Evolutionary conservation across 2,113 vertebrate species (phyloP), one percentile per base, ranked within the genome.

Genomic region (Mobula hypostoma): DNA sequence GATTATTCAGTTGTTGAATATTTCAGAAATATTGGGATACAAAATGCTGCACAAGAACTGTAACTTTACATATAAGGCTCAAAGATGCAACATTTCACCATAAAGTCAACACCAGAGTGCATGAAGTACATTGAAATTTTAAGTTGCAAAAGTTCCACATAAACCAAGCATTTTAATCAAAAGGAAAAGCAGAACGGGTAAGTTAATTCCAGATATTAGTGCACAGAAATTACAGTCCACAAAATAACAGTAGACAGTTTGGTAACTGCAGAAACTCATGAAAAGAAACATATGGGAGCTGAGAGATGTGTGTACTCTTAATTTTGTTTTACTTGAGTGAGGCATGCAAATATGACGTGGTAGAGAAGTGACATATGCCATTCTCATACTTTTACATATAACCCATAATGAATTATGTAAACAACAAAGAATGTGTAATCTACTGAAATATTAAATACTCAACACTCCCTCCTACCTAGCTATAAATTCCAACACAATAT

Each of bases 51-150:
- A 7, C 9, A 58, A 61, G 58, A 56, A 58, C 85, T 88, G 61
- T 66, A 19, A 12, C n/a, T 90, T 32, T 90, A 27, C 58, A 68
- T 19, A 19, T 14, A 19, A 63, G 63, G 15, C 58, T 90, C 61
- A 66, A 61, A 66, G 61, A 68, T 66, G 66, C n/a, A 90, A 88
- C 29, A 32, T 66, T 66, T 90, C 29, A 6, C 61, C 15, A 66
- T 36, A 88, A 61, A 88, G n/a, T 88, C 83, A 90, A 61, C 63
- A 63, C 85, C 27, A 66, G 61, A 36, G 61, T 68, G 19, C 66
- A 15, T 90, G 85, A 90, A 90, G 85, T n/a, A 90, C 85, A 66
- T 90, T 27, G 14, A 90, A 66, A 36, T 90, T 68, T 88, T 66
- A 15, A 88, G 11, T 66, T 66, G 61, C 14, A 66, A 88, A 87